phyloP scores from a whole-genome alignment of 2,797 vertebrate species.

The Australoheros facetus region DNA sequence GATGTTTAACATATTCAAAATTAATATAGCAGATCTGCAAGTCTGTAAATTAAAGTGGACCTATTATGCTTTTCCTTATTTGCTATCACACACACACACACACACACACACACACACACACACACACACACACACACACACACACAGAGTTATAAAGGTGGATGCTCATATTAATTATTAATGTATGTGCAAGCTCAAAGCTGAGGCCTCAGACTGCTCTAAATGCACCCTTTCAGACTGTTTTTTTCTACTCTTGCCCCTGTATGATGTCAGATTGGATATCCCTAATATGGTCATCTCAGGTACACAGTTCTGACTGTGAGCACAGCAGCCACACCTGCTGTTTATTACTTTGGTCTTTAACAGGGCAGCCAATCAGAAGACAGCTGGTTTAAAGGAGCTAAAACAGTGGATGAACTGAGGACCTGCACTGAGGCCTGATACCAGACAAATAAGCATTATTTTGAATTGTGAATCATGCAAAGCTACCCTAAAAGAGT shows the following conservation, averaged over 20 bases:
- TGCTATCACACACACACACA: too few relatives aligned
- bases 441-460: not conserved
- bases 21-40: accelerated
- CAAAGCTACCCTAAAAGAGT: not conserved
- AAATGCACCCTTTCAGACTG: not conserved
- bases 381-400: not conserved
- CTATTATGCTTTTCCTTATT: not conserved
- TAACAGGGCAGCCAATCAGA: not conserved
- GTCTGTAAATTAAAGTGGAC: not conserved
- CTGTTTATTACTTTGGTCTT: not conserved
- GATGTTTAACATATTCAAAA: accelerated
- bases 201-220: not conserved
- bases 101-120: too few relatives aligned
- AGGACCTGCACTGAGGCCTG: not conserved
- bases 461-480: not conserved
- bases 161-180: not conserved
- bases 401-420: not conserved
- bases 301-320: not conserved
- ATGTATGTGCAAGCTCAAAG: not conserved
- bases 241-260: not conserved
- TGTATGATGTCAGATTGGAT: not conserved
- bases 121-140: too few relatives aligned
- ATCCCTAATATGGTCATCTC: not conserved
- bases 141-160: too few relatives aligned
- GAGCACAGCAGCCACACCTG: not conserved